Evolutionary conservation across 2,888 invertebrate genomes (phyloP), one percentile per base, ranked within the genome.

Genomic region (Caenorhabditis angaria): DNA sequence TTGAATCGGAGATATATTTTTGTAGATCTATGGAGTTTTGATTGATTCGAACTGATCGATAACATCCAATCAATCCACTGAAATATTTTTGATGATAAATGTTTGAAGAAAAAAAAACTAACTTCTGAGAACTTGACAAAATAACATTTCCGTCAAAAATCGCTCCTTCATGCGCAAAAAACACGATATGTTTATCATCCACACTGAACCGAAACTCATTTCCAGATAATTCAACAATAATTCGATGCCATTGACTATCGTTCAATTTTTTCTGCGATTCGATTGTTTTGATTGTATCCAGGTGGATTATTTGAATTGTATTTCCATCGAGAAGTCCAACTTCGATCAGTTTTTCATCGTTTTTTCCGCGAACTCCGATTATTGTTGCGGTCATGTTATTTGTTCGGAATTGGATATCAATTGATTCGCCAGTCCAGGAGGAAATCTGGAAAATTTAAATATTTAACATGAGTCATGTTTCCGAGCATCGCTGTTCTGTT

Each of bases 201-300:
- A 80, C 55, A 2, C 71, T 65, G 1, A 80, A 48, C 25, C 70
- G 59, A 18, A 84, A 61, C 58, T 85, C 80, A 24, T 70, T 78
- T 22, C 75, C 61, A 14, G 70, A 48, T 25, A 82, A 61, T 60
- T 85, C 85, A 25, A 85, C 32, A n/a, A 80, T 47, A 25, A 85
- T 41, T 6, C 77, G 77, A 66, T 85, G 84, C 85, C 85, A 85
- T 25, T 70, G 57, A 28, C 84, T 78, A 71, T 85, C 82, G 61
- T 82, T 84, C 41, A 51, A 67, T 67, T 64, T 67, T 18, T 64
- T 64, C 57, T 67, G 67, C 5, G 72, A 72, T 22, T 41, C 61
- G 35, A 74, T 63, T 8, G 41, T 64, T 51, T 61, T 66, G 0
- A 57, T 14, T 5, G 55, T 56, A 53, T 74, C 69, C 25, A 74